Percentiles rank a stretch among this genome's conserved stretches.
Conservation (phyloP, 2,888 invertebrate genomes). For the Rhopalosiphum nymphaeae region DNA sequence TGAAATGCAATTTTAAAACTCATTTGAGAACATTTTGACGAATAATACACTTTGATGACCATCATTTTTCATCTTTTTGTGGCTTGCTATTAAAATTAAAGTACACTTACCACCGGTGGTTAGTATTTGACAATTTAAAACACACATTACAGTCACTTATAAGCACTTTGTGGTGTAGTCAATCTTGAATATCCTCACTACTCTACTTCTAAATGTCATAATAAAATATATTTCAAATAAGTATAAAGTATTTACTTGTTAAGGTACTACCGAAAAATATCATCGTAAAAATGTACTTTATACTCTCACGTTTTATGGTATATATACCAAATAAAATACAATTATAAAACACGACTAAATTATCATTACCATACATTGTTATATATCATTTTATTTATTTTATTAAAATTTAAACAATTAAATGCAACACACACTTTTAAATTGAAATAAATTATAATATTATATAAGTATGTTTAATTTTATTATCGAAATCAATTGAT, state of each 20-base stretch:
- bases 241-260: background rate
- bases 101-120: background rate
- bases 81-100: background rate
- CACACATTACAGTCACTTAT: background rate
- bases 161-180: background rate
- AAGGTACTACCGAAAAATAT: background rate
- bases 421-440: background rate
- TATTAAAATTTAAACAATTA: background rate
- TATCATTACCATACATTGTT: background rate
- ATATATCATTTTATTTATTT: background rate
- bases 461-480: background rate
- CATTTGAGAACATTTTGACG: background rate
- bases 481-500: background rate
- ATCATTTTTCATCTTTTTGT: background rate
- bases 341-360: background rate
- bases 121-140: background rate
- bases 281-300: background rate
- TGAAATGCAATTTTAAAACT: background rate
- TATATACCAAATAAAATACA: background rate
- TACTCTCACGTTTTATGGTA: background rate
- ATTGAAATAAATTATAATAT: background rate
- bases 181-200: background rate
- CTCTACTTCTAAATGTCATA: background rate
- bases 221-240: background rate
- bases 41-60: background rate